Conservation (phyloP, 2,113 vertebrate genomes). For the Cyanoderma ruficeps region DNA sequence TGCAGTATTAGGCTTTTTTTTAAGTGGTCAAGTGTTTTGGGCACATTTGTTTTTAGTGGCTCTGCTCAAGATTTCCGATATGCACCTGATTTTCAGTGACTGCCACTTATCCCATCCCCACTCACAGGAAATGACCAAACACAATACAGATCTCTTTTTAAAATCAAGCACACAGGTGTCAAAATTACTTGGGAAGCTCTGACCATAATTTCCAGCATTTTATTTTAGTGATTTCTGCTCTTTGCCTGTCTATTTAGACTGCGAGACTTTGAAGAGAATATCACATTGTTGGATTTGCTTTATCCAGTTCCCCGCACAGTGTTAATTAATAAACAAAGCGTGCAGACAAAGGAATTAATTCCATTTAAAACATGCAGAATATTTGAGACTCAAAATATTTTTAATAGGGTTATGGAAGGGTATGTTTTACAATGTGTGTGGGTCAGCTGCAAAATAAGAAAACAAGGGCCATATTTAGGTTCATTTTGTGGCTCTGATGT, state of each 20-base stretch:
- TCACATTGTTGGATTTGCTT: background rate
- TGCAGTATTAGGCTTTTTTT: background rate
- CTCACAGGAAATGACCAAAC: background rate
- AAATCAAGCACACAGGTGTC: background rate
- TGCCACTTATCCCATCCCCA: background rate
- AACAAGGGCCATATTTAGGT: background rate
- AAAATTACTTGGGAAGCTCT: background rate
- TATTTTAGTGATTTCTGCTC: background rate
- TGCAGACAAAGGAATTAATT: background rate
- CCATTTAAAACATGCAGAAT: background rate
- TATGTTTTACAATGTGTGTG: background rate
- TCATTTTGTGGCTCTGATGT: background rate
- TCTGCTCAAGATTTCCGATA: background rate
- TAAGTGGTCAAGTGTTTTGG: background rate
- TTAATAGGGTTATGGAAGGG: background rate
- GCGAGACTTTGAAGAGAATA: background rate
- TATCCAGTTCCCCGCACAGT: background rate
- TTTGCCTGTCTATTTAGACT: background rate
- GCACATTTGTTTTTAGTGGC: background rate
- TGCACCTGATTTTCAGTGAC: background rate
- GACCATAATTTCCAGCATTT: background rate
- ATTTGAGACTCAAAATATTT: background rate
- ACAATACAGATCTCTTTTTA: background rate
- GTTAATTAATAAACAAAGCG: background rate
- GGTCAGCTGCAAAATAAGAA: conserved; percentile 10